Conservation (phyloP, 2,113 vertebrate species). For the Alethe castanea region DNA sequence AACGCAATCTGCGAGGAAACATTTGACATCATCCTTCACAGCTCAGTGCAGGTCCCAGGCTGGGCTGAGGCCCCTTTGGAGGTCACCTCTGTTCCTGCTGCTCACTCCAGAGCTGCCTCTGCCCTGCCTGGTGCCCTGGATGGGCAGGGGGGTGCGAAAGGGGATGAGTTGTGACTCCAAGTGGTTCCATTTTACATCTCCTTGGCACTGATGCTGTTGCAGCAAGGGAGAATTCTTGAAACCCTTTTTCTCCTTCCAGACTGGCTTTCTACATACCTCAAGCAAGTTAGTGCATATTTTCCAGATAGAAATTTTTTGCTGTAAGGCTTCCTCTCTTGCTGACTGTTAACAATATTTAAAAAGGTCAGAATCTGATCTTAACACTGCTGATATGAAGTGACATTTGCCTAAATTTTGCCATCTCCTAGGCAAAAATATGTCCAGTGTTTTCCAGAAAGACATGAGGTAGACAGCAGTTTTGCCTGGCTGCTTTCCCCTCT, state of each 20-base stretch:
- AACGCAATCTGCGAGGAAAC: slow-evolving; percentile 11
- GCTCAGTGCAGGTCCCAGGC: neutral
- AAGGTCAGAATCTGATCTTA: slow-evolving; percentile 33
- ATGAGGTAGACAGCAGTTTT: neutral
- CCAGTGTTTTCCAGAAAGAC: slow-evolving; percentile 9
- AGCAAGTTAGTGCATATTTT: slow-evolving; percentile 15
- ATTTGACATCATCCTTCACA: slow-evolving; percentile 13
- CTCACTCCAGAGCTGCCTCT: neutral
- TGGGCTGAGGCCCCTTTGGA: neutral
- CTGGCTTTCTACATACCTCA: neutral
- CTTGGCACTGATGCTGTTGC: neutral
- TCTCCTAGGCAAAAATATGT: slow-evolving; percentile 42
- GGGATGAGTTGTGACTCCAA: neutral
- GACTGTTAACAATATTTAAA: slow-evolving; percentile 40
- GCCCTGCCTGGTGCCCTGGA: neutral
- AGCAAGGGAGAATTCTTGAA: neutral
- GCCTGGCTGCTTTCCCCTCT: neutral
- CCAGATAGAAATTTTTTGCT: neutral
- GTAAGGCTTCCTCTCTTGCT: slow-evolving; percentile 14
- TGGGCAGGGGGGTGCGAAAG: neutral
- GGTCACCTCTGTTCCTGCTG: neutral
- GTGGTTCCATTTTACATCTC: neutral
- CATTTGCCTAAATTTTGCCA: slow-evolving; percentile 37
- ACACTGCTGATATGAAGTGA: slow-evolving; percentile 17
- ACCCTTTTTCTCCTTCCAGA: neutral